Percentiles rank a stretch among this genome's conserved stretches.
Evolutionary conservation across 53 echinoderm and acorn worm genomes (phyloP).

Genomic region (Mesocentrotus franciscanus): DNA sequence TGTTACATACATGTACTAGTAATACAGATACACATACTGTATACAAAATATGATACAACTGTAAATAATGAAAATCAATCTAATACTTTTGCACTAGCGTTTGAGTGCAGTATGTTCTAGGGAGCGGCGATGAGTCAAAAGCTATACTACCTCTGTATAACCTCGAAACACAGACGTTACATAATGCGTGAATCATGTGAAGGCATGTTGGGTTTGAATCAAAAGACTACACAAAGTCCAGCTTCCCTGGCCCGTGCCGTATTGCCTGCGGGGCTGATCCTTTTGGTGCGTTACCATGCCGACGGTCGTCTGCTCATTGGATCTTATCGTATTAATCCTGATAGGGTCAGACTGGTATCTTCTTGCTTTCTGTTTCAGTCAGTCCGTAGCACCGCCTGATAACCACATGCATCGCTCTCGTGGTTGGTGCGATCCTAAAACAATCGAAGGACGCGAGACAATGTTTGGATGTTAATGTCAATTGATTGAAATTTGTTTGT

Average conservation of each 20-base stretch:
- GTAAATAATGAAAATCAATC: not conserved
- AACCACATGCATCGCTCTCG: not conserved
- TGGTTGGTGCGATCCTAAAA: not conserved
- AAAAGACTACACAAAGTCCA: not conserved
- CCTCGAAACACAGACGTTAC: too few species aligned
- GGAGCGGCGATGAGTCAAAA: too few species aligned
- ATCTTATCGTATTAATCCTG: not conserved
- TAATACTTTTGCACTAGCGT: not conserved
- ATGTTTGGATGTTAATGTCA: not conserved
- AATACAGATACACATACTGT: too few species aligned
- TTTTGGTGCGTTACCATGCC: not conserved
- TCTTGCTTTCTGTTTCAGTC: not conserved
- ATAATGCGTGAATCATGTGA: not conserved
- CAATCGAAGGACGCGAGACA: not conserved
- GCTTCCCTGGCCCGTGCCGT: constrained; percentile 22
- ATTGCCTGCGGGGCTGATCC: not conserved
- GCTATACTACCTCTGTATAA: too few species aligned
- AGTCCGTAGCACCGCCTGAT: too few species aligned
- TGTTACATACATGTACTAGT: too few species aligned
- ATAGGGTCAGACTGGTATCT: not conserved
- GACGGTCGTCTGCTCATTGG: constrained; percentile 3
- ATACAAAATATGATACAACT: not conserved
- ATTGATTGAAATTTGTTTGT: not conserved
- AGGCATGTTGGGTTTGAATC: not conserved
- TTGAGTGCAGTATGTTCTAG: not conserved